phyloP scores from a whole-genome alignment of 1,140 invertebrate genomes.

The Piezodorus guildinii region DNA sequence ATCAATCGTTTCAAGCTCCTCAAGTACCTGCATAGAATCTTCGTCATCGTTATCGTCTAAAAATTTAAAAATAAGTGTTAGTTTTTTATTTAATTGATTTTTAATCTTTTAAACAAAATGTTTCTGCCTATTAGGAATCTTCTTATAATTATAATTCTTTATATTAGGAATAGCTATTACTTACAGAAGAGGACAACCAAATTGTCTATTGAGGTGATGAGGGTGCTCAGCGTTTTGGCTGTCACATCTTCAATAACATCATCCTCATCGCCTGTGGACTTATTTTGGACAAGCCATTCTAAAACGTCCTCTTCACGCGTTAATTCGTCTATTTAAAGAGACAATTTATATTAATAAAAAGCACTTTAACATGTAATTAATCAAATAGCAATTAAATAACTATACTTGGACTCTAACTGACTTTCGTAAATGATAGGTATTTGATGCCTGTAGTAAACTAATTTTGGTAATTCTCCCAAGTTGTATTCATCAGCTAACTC shows the following conservation, averaged over 20 bases:
- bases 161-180: slow-evolving; percentile 32
- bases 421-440: slow-evolving; percentile 91
- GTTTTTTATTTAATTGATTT: neutral
- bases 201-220: slow-evolving; percentile 82
- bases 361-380: too few species aligned
- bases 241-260: slow-evolving; percentile 90
- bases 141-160: neutral
- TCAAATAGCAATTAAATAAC: too few species aligned
- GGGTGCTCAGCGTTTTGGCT: slow-evolving; percentile 69
- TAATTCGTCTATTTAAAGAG: slow-evolving; percentile 57
- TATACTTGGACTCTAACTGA: slow-evolving; percentile 37
- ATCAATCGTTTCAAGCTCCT: slow-evolving; percentile 82
- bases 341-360: neutral
- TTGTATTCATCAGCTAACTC: slow-evolving; percentile 85
- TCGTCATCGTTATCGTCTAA: slow-evolving; percentile 73
- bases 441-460: slow-evolving; percentile 88
- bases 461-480: slow-evolving; percentile 70
- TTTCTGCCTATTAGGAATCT: too few species aligned
- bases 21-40: slow-evolving; percentile 69
- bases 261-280: slow-evolving; percentile 83
- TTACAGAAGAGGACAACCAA: slow-evolving; percentile 87
- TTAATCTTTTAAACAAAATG: neutral
- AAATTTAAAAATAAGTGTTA: slow-evolving; percentile 10
- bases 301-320: slow-evolving; percentile 83
- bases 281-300: slow-evolving; percentile 85